These are phyloP conservation scores for Phainopepla nitens DNA, from an alignment of 2,113 vertebrate species.

Conservation along the genomic window DNA sequence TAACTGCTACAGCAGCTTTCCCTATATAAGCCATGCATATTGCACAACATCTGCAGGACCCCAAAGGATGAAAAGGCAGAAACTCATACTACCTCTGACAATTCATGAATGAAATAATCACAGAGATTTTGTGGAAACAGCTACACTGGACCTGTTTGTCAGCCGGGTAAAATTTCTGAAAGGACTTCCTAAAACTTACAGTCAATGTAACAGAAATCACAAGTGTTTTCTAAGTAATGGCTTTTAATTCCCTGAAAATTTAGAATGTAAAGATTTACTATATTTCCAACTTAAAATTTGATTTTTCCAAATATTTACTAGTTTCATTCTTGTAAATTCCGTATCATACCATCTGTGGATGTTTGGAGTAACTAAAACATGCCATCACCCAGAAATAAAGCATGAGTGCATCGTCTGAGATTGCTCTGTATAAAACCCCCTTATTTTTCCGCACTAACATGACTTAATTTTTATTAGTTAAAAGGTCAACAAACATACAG, in stretches of 20 bases:
- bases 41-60: neutral
- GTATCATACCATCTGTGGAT: neutral
- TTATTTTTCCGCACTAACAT: neutral
- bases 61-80: neutral
- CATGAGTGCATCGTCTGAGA: neutral
- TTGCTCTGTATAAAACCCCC: neutral
- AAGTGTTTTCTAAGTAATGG: neutral
- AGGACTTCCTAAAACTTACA: neutral
- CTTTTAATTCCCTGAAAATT: neutral
- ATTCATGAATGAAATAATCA: neutral
- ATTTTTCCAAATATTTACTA: neutral
- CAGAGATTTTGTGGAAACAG: neutral
- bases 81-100: neutral
- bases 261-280: neutral
- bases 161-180: neutral
- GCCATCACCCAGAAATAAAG: neutral
- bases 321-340: neutral
- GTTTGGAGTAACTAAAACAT: neutral
- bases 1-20: neutral
- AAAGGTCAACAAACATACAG: slow-evolving; percentile 23
- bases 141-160: neutral
- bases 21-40: neutral
- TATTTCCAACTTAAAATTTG: neutral
- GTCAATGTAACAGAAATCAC: neutral
- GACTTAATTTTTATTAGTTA: neutral